These are phyloP conservation scores for Chionomys nivalis DNA, from an alignment of 2,113 vertebrate species.

Conservation along the genomic window DNA sequence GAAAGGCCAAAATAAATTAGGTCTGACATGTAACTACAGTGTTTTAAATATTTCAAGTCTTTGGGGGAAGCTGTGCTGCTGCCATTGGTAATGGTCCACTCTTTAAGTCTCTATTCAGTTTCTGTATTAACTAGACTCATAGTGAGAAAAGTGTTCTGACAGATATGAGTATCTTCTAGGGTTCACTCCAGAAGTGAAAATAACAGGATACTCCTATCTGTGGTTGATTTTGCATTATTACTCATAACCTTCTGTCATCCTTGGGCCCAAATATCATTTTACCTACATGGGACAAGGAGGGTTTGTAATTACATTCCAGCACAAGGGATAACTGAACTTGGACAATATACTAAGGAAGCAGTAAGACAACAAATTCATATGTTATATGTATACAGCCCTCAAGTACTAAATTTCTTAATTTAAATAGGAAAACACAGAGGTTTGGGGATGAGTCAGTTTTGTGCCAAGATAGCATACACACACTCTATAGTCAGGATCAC, in stretches of 20 bases:
- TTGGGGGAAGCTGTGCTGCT: neutral
- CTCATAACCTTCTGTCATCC: neutral
- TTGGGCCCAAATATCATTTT: fast-evolving
- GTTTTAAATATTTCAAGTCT: neutral
- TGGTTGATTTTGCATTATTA: neutral
- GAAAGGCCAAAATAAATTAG: neutral
- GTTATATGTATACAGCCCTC: neutral
- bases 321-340: neutral
- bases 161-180: neutral
- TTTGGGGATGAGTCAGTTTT: neutral
- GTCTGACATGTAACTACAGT: neutral
- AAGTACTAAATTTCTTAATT: neutral
- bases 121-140: neutral
- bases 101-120: neutral
- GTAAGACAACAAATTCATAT: neutral
- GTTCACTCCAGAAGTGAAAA: neutral
- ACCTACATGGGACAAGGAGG: neutral
- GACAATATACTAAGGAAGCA: neutral
- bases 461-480: neutral
- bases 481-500: neutral
- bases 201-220: neutral
- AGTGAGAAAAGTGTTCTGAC: neutral
- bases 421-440: neutral
- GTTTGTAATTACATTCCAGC: neutral
- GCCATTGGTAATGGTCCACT: neutral